Conservation (phyloP, 1,140 invertebrate species). For the Bursaphelenchus mucronatus region DNA sequence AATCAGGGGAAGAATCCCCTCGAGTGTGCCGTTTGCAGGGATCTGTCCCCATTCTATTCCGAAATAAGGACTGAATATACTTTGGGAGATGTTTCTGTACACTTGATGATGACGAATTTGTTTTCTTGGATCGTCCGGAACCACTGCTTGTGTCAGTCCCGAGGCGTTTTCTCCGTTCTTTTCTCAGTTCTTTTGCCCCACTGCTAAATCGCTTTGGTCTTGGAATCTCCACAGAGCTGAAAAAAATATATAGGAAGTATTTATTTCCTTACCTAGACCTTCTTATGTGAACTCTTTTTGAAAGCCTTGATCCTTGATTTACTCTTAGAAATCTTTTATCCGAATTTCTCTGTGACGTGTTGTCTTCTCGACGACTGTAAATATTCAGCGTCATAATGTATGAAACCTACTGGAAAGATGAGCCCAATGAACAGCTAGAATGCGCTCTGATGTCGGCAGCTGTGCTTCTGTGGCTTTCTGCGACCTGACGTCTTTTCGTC, state of each 20-base stretch:
- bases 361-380: conserved; percentile 47
- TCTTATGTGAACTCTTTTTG: conserved; percentile 56
- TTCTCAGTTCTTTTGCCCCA: conserved; percentile 57
- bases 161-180: conserved; percentile 54
- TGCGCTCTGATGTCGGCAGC: conserved; percentile 40
- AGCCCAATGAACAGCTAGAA: conserved; percentile 53
- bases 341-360: conserved; percentile 25
- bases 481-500: conserved; percentile 32
- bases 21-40: conserved; percentile 56
- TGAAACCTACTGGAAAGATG: conserved; percentile 41
- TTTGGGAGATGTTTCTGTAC: conserved; percentile 59
- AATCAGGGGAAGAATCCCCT: conserved; percentile 58
- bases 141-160: conserved; percentile 59
- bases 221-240: conserved; percentile 58
- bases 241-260: conserved; percentile 24
- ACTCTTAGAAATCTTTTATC: conserved; percentile 58
- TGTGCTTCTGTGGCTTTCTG: conserved; percentile 8
- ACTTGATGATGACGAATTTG: conserved; percentile 38
- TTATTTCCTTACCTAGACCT: conserved; percentile 46
- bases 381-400: background rate
- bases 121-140: conserved; percentile 58
- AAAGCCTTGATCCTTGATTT: conserved; percentile 53
- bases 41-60: conserved; percentile 59
- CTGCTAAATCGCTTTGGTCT: conserved; percentile 57
- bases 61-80: conserved; percentile 58